A percentile compares a stretch with the other conserved stretches of the same genome.
phyloP scores from a whole-genome alignment of 2,888 invertebrate species.

The Pheosia gnoma region DNA sequence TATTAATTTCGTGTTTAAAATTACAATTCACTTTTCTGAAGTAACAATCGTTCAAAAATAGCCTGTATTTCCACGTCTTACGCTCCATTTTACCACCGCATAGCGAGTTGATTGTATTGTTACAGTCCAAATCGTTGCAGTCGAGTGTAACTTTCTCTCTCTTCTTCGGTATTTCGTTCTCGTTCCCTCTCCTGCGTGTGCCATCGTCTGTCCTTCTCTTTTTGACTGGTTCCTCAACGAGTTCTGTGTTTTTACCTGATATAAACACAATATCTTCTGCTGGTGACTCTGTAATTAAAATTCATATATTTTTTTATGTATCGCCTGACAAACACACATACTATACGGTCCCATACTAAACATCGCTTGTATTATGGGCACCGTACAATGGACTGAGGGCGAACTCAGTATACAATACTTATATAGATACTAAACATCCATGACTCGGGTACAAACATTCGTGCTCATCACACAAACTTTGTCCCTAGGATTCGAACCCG shows the following conservation, averaged over 20 bases:
- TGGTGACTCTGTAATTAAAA: constrained; percentile 43
- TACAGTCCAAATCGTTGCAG: constrained; percentile 59
- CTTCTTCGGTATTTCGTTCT: not conserved
- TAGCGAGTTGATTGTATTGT: constrained; percentile 48
- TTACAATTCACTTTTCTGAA: constrained; percentile 72
- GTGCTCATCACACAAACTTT: too few relatives aligned
- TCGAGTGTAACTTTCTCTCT: constrained; percentile 30
- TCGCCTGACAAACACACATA: too few relatives aligned
- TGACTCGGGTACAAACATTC: too few relatives aligned
- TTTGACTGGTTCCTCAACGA: constrained; percentile 27
- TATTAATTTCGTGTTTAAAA: constrained; percentile 57
- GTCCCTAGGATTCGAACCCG: too few relatives aligned
- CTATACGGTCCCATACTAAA: too few relatives aligned
- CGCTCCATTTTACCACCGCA: constrained; percentile 63
- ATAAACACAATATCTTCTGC: constrained; percentile 56
- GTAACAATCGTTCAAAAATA: constrained; percentile 70
- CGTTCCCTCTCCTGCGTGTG: constrained; percentile 12
- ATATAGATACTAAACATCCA: too few relatives aligned
- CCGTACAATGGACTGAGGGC: too few relatives aligned
- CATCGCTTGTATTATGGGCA: too few relatives aligned
- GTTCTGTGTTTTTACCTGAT: constrained; percentile 59
- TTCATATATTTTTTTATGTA: too few relatives aligned
- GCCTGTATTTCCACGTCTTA: constrained; percentile 50
- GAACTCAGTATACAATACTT: too few relatives aligned
- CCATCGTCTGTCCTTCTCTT: constrained; percentile 16